Percentiles rank a stretch among this genome's conserved stretches.
Conservation (phyloP, 2,113 vertebrate genomes). For the Talpa occidentalis region DNA sequence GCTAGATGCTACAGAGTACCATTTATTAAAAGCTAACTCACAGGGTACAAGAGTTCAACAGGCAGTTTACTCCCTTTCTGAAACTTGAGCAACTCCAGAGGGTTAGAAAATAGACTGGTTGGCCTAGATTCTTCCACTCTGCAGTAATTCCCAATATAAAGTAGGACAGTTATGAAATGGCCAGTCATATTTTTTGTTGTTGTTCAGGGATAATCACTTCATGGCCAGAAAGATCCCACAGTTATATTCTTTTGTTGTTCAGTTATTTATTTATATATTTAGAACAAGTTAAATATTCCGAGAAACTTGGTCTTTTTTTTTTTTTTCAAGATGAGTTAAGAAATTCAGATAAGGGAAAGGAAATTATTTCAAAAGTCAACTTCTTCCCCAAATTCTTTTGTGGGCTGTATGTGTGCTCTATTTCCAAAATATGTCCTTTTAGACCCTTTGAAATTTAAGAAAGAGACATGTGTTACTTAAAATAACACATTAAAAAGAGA, state of each 20-base stretch:
- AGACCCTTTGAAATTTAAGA: constrained; percentile 46
- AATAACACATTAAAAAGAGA: not conserved
- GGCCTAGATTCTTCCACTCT: not conserved
- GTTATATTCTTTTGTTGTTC: not conserved
- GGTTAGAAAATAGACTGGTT: not conserved
- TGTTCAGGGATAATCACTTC: not conserved
- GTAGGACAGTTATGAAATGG: not conserved
- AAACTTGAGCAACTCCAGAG: not conserved
- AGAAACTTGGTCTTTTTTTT: not conserved
- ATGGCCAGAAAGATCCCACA: not conserved
- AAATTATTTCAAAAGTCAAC: not conserved
- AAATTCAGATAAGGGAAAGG: constrained; percentile 13
- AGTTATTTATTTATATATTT: not conserved
- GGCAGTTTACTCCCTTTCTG: not conserved
- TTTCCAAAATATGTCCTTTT: constrained; percentile 35
- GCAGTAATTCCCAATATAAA: not conserved
- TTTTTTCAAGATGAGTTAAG: constrained; percentile 24
- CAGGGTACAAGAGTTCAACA: not conserved
- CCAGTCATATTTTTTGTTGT: not conserved
- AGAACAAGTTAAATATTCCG: constrained; percentile 1
- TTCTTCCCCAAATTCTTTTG: not conserved
- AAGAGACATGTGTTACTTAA: not conserved
- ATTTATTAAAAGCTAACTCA: not conserved
- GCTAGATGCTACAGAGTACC: not conserved
- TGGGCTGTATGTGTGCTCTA: not conserved